phyloP scores from a whole-genome alignment of 2,888 invertebrate species.

The Cyclophora punctaria region DNA sequence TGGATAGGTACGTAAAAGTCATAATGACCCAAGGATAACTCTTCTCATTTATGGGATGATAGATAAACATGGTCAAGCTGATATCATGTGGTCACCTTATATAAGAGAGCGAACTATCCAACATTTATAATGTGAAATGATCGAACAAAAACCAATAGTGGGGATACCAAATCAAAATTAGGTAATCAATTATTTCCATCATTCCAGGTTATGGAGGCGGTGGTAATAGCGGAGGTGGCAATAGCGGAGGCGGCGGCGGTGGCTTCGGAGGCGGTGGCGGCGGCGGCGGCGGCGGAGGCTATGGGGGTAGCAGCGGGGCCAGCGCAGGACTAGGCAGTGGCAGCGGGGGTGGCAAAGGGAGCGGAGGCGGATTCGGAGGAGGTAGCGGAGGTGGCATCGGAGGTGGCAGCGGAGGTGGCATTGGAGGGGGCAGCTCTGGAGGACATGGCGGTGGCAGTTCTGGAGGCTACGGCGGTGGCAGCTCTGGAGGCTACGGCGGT shows the following conservation, averaged over 20 bases:
- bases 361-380: constrained; percentile 11
- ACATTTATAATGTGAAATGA: no score
- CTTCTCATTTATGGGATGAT: no score
- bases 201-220: constrained; percentile 24
- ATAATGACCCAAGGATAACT: no score
- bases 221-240: constrained; percentile 17
- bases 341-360: constrained; percentile 21
- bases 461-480: constrained; percentile 5
- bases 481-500: constrained; percentile 24
- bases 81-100: no score
- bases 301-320: constrained; percentile 13
- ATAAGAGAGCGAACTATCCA: no score
- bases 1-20: no score
- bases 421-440: constrained; percentile 9
- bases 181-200: neutral
- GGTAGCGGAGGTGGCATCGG: constrained; percentile 9
- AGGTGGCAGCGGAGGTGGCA: no score
- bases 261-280: constrained; percentile 20
- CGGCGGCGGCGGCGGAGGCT: constrained; percentile 15
- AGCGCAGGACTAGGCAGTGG: constrained; percentile 12
- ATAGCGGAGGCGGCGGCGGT: constrained; percentile 16
- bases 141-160: no score
- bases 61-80: no score
- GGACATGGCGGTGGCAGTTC: constrained; percentile 14
- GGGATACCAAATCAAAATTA: no score